phyloP scores from a whole-genome alignment of 2,113 vertebrate species.

The Protomyctophum bolini region DNA sequence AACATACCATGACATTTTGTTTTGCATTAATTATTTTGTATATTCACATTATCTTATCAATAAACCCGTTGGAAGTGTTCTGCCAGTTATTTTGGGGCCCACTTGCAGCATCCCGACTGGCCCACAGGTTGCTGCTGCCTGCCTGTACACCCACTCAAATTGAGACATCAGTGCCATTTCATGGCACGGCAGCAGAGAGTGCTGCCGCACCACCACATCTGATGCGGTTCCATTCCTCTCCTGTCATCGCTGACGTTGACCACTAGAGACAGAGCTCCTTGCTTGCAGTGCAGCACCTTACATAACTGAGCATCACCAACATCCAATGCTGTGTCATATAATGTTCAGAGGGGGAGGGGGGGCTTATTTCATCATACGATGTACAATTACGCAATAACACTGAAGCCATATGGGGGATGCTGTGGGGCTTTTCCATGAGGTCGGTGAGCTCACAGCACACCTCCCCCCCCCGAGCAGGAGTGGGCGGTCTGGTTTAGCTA shows the following conservation, averaged over 20 bases:
- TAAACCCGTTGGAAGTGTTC: too few species aligned
- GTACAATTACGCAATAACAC: slow-evolving; percentile 30
- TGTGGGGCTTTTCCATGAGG: slow-evolving; percentile 10
- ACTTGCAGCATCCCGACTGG: too few species aligned
- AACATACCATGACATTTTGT: too few species aligned
- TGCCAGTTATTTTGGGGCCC: too few species aligned
- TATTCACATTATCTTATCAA: too few species aligned
- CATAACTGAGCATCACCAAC: slow-evolving; percentile 28
- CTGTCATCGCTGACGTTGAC: background rate
- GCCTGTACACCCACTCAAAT: too few species aligned
- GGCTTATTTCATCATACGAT: slow-evolving; percentile 36
- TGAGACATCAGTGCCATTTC: slow-evolving; percentile 27
- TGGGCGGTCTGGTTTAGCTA: background rate
- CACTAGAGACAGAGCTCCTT: slow-evolving; percentile 41
- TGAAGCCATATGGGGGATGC: slow-evolving; percentile 9
- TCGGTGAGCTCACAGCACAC: slow-evolving; percentile 19
- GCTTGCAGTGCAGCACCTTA: slow-evolving; percentile 17
- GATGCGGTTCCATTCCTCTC: background rate
- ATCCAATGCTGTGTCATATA: slow-evolving; percentile 44
- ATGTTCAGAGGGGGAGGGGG: slow-evolving; percentile 1
- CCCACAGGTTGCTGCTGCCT: too few species aligned
- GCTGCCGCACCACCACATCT: slow-evolving; percentile 49
- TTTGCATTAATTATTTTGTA: too few species aligned
- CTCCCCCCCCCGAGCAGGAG: background rate
- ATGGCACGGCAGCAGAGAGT: slow-evolving; percentile 55